Evolutionary conservation across 2,888 invertebrate species (phyloP).

Genomic region (Agrotis segetum): DNA sequence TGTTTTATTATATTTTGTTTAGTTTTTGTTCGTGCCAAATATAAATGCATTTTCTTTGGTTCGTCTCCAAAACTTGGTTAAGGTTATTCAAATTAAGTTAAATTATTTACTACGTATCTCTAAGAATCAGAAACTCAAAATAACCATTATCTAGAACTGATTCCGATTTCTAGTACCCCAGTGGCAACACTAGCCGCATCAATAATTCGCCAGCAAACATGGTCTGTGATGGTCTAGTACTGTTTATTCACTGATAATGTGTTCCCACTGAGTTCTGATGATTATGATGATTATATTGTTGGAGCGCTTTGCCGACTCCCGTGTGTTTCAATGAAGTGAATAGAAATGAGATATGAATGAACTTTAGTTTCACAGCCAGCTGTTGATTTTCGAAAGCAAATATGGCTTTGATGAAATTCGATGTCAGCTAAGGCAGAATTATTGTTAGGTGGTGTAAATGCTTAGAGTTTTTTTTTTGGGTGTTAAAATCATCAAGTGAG

Average conservation of each 20-base stretch:
- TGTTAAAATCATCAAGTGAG: no score
- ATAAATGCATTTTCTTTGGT: no score
- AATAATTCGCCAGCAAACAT: constrained; percentile 76
- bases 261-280: constrained; percentile 58
- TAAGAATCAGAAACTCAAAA: not conserved
- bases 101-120: no score
- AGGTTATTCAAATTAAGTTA: no score
- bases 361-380: not conserved
- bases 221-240: constrained; percentile 58
- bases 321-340: constrained; percentile 24
- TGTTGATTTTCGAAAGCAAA: not conserved
- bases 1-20: no score
- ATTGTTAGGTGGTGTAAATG: no score
- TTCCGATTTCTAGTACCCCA: not conserved
- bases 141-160: not conserved
- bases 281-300: constrained; percentile 60
- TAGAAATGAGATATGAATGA: constrained; percentile 28
- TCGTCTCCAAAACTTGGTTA: no score
- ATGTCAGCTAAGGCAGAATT: no score
- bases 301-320: constrained; percentile 36
- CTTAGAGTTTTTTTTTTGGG: no score
- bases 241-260: constrained; percentile 66
- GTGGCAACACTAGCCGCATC: constrained; percentile 69
- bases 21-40: no score
- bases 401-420: not conserved